phyloP scores from a whole-genome alignment of 1,140 invertebrate genomes.

The Platyura marginata region DNA sequence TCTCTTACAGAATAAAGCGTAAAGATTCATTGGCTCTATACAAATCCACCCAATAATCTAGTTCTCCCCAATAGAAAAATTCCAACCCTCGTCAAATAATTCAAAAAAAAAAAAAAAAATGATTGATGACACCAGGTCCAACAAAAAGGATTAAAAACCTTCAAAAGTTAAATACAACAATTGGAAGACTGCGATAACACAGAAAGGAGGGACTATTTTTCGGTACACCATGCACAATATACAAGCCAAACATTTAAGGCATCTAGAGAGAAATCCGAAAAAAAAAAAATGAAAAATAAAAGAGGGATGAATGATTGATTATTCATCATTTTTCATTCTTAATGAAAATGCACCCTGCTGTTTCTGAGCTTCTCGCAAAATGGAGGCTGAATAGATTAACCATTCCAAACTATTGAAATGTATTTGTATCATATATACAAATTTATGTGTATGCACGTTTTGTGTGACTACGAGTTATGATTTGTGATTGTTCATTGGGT shows the following conservation, averaged over 20 bases:
- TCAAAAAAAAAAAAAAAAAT: not conserved
- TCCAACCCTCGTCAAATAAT: not conserved
- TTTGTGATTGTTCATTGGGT: no score
- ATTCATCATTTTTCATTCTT: conserved; percentile 27
- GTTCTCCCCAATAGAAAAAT: not conserved
- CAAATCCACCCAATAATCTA: not conserved
- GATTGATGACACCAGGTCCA: not conserved
- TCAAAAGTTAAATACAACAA: not conserved
- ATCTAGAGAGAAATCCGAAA: not conserved
- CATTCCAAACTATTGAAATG: no score
- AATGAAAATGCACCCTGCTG: conserved; percentile 27
- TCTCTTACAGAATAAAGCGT: not conserved
- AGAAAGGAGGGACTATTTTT: not conserved
- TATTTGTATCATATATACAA: no score
- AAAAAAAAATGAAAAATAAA: not conserved
- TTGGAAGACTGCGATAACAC: not conserved
- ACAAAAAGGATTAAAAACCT: not conserved
- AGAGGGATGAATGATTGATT: conserved; percentile 25
- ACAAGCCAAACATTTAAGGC: no score
- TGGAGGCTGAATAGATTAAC: no score
- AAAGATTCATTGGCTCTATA: not conserved
- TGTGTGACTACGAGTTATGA: no score
- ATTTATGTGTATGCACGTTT: no score
- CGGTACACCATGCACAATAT: no score
- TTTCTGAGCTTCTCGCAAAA: conserved; percentile 2